phyloP scores from a whole-genome alignment of 1,140 invertebrate species.

The Bombus cullumanus region DNA sequence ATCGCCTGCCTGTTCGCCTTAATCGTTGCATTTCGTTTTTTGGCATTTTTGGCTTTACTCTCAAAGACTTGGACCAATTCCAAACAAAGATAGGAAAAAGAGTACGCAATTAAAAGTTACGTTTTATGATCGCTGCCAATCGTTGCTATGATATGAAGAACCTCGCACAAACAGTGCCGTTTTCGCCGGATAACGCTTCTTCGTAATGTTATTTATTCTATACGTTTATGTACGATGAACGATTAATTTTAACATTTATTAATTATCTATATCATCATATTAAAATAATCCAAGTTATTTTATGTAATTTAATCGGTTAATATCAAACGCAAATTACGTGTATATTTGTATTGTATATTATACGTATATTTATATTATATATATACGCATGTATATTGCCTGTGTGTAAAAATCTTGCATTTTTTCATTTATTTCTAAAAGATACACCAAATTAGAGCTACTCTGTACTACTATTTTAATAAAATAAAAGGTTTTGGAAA shows the following conservation, averaged over 20 bases:
- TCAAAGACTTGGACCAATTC: conserved; percentile 82
- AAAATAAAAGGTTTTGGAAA: neutral
- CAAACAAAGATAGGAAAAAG: conserved; percentile 63
- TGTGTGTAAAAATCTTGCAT: neutral
- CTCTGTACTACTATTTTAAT: too few species aligned
- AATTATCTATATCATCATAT: neutral
- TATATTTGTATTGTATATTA: neutral
- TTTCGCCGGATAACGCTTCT: neutral
- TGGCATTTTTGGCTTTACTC: conserved; percentile 90
- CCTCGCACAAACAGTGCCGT: neutral
- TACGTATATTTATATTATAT: neutral
- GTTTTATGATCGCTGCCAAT: neutral
- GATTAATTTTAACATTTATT: neutral
- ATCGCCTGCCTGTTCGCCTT: conserved; percentile 87
- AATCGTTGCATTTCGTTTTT: conserved; percentile 89
- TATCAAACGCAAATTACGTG: neutral
- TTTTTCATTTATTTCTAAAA: neutral
- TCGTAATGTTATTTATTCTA: too few species aligned
- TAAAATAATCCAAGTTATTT: neutral
- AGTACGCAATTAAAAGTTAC: neutral
- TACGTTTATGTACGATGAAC: too few species aligned
- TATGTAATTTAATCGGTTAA: neutral
- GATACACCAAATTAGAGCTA: neutral
- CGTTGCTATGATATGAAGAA: neutral
- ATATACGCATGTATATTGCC: neutral